Conservation (phyloP, 2,888 invertebrate genomes). For the Pomacea canaliculata region DNA sequence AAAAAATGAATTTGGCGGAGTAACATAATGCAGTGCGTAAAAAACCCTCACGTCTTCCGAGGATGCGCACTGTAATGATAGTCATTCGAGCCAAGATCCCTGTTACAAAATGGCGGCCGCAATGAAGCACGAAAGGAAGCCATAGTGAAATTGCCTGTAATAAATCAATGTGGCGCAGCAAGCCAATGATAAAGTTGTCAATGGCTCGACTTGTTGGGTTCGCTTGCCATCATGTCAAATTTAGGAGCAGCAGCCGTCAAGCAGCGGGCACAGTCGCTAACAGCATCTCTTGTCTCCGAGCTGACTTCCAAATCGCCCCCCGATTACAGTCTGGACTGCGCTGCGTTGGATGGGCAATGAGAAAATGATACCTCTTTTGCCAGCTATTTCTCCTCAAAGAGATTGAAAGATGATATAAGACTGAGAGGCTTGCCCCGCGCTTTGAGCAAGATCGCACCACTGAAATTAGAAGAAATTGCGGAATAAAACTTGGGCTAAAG, state of each 20-base stretch:
- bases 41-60: too few species aligned
- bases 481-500: too few species aligned
- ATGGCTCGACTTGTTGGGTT: conserved; percentile 10
- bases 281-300: too few species aligned
- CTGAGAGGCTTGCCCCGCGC: too few species aligned
- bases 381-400: too few species aligned
- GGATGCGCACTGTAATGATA: conserved; percentile 10
- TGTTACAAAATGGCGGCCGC: conserved; percentile 9
- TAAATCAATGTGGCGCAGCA: background rate
- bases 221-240: background rate
- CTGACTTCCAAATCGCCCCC: too few species aligned
- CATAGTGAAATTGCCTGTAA: background rate
- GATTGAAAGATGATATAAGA: too few species aligned
- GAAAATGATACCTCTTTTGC: background rate
- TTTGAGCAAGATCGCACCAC: too few species aligned
- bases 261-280: too few species aligned
- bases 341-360: background rate
- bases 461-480: too few species aligned
- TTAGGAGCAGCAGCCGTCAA: background rate
- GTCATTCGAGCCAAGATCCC: conserved; percentile 5
- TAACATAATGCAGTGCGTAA: too few species aligned
- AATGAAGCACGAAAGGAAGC: background rate
- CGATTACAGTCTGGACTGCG: too few species aligned
- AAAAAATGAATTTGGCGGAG: background rate
- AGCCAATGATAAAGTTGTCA: conserved; percentile 23